Conservation (phyloP, 2,797 vertebrate species). For the Onychomys torridus region DNA sequence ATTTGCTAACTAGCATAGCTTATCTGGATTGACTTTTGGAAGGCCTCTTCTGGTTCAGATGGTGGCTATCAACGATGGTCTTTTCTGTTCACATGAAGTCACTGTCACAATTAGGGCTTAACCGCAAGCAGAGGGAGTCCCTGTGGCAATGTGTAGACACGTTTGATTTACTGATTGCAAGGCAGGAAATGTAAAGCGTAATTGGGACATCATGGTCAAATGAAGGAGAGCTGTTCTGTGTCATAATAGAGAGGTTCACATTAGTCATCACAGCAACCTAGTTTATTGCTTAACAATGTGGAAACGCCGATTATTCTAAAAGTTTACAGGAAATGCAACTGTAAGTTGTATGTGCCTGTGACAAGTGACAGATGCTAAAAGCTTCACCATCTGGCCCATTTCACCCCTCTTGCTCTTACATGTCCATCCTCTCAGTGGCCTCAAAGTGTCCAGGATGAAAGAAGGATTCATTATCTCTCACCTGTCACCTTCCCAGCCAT, state of each 20-base stretch:
- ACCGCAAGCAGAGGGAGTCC: background rate
- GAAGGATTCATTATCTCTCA: background rate
- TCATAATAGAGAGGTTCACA: background rate
- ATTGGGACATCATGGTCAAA: background rate
- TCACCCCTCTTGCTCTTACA: background rate
- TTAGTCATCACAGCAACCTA: background rate
- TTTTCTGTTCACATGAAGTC: conserved; percentile 1
- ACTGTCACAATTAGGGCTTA: conserved; percentile 26
- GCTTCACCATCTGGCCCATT: background rate
- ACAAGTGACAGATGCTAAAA: conserved; percentile 1
- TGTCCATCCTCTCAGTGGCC: background rate
- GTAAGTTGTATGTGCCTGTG: background rate
- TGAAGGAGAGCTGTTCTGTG: background rate
- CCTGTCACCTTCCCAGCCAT: background rate
- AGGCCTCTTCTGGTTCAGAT: background rate
- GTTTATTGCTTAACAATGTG: background rate
- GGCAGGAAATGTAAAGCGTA: background rate
- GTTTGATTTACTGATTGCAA: background rate
- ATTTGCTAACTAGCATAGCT: background rate
- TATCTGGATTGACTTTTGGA: background rate
- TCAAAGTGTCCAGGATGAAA: background rate
- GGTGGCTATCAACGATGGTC: background rate
- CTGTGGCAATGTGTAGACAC: background rate
- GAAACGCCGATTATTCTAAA: background rate
- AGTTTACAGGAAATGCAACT: background rate